Evolutionary conservation across 2,113 vertebrate genomes (phyloP).

Genomic region (Mustela lutreola): DNA sequence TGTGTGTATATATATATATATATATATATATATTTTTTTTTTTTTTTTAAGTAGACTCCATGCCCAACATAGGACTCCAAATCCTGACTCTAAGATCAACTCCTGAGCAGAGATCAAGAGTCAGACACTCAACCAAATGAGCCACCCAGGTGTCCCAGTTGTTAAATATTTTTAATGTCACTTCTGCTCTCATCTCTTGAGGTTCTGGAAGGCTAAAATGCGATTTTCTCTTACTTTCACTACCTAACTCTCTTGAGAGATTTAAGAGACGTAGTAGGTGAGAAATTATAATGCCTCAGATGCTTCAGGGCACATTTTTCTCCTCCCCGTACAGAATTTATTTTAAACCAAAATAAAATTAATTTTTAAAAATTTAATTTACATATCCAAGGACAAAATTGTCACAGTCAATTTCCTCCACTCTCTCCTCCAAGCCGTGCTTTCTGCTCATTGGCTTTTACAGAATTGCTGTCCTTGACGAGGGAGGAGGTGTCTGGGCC

Average conservation of each 20-base stretch:
- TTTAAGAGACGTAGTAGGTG: not conserved
- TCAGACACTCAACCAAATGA: not conserved
- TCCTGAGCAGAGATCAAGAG: not conserved
- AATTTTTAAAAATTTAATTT: slow-evolving; percentile 7
- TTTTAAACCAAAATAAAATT: not conserved
- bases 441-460: slow-evolving; percentile 11
- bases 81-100: not conserved
- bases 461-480: not conserved
- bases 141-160: not conserved
- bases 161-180: not conserved
- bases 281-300: not conserved
- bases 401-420: not conserved
- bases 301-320: not conserved
- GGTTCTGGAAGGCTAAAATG: not conserved
- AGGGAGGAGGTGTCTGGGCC: not conserved
- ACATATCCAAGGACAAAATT: not conserved
- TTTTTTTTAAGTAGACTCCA: not conserved
- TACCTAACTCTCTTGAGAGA: not conserved
- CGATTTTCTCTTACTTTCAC: slow-evolving; percentile 4
- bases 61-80: not conserved
- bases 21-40: too few species aligned
- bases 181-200: not conserved
- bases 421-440: not conserved
- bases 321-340: not conserved
- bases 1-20: too few species aligned